Evolutionary conservation across 2,113 vertebrate species (phyloP).

Genomic region (Cheirogaleus medius): DNA sequence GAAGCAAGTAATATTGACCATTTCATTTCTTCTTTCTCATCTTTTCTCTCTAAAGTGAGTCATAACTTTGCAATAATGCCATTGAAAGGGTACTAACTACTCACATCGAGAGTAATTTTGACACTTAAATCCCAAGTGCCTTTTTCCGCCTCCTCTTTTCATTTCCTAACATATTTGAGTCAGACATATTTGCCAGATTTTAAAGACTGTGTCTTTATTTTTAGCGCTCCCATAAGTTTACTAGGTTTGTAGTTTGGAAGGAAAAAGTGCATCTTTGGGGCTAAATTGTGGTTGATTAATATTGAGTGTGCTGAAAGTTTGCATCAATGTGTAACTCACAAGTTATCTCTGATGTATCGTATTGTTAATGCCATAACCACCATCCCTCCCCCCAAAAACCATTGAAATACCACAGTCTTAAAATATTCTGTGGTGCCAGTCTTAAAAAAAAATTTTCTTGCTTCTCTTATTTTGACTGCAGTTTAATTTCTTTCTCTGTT

Average conservation of each 20-base stretch:
- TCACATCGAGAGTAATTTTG: neutral
- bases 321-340: neutral
- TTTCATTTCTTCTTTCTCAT: neutral
- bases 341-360: neutral
- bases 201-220: slow-evolving; percentile 27
- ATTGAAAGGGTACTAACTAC: neutral
- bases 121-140: neutral
- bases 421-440: neutral
- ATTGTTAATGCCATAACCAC: neutral
- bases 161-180: neutral
- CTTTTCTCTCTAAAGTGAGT: neutral
- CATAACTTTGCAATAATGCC: neutral
- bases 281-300: neutral
- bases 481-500: neutral
- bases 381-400: neutral
- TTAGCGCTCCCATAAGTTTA: slow-evolving; percentile 22
- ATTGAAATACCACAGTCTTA: neutral
- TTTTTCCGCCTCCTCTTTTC: neutral
- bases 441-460: neutral
- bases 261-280: neutral
- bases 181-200: slow-evolving; percentile 3
- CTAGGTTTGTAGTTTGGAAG: slow-evolving; percentile 22
- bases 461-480: neutral
- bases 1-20: neutral
- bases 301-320: neutral